Evolutionary conservation across 2,113 vertebrate species (phyloP), one percentile per base, ranked within the genome.

Genomic region (Alaudala cheleensis): DNA sequence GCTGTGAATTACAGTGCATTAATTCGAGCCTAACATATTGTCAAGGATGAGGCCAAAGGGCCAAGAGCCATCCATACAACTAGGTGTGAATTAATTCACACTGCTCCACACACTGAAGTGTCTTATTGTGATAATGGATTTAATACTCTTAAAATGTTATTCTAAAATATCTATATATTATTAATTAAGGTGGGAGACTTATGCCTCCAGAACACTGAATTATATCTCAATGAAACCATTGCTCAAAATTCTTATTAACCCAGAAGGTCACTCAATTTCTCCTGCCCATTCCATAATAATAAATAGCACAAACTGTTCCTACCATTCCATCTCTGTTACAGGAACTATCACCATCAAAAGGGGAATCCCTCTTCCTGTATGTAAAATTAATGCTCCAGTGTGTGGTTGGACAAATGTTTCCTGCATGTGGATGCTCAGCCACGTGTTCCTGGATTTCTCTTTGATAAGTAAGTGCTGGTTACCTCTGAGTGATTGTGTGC

Each of bases 191-290:
- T 89, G 56, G 29, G 66, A 77, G 77, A 67, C 95, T 88, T 94
- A 84, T 89, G 92, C 92, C 95, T 96, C 79, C 94, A 87, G 50
- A 89, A 79, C 82, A 93, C 76, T 96, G 95, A 97, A 96, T 97
- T 97, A 96, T 97, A 94, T 93, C 86, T 94, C 95, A 96, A 96
- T 97, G 91, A 97, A 97, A 70, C 54, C 91, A 95, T 96, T 96
- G 95, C 93, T 96, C 93, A 94, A 86, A 97, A 97, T 98, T 97
- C 96, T 95, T 97, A 98, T 97, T 96, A 97, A 97, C 93, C 97
- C 88, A 92, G 89, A 84, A 94, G 96, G 96, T 96, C 95, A 96
- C 95, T 96, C 92, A 93, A 98, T 97, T 97, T 81, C 81, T 97
- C 54, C 93, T 97, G 93, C 76, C 93, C 61, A 74, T 91, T 97